Base-by-base conservation (phyloP, 2,888 invertebrate genomes). In the Ophonus ardosiacus region DNA sequence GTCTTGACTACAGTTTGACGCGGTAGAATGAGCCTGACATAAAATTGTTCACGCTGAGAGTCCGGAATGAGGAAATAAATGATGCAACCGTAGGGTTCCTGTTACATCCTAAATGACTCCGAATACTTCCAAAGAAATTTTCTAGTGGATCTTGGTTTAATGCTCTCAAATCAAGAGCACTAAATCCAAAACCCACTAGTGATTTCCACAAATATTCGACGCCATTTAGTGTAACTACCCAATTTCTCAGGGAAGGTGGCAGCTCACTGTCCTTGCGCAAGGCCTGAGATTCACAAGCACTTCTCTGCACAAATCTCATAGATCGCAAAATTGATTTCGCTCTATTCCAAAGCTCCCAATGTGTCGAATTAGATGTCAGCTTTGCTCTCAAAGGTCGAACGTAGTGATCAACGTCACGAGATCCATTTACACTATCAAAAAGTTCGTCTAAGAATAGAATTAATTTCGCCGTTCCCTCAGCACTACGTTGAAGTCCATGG, bases 141-240 rank as follows among this genome's bases (percentile, higher is more conserved):
- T 80, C 79, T 80, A 57, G 24, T 24, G 79, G 21, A 57, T 80
- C 59, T 80, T 59, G 79, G 15, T 80, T 80, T 24, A 57, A 80
- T 15, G 38, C 61, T 57, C 79, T 18, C 31, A 80, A 61, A 80
- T 18, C 17, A 24, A 80, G 4, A 13, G 24, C 24, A 31, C n/a
- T 31, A 31, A 81, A 81, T 61, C 59, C 79, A 18, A 15, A 17
- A 38, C 10, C 38, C 43, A 40, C 18, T 61, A 81, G 24, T 61
- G 81, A 17, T 63, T 81, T 81, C 81, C 81, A 81, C 1, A 80
- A 61, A 31, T 80, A 80, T 59, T 17, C 15, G 21, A 80, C 21
- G 24, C 59, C 59, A 59, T 80, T 61, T n/a, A 80, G 59, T n/a
- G 61, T 57, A 24, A 80, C 79, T 6, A 80, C 10, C 79, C 79